phyloP scores from a whole-genome alignment of 92 coral and sea anemone species.

The Porites divaricata region DNA sequence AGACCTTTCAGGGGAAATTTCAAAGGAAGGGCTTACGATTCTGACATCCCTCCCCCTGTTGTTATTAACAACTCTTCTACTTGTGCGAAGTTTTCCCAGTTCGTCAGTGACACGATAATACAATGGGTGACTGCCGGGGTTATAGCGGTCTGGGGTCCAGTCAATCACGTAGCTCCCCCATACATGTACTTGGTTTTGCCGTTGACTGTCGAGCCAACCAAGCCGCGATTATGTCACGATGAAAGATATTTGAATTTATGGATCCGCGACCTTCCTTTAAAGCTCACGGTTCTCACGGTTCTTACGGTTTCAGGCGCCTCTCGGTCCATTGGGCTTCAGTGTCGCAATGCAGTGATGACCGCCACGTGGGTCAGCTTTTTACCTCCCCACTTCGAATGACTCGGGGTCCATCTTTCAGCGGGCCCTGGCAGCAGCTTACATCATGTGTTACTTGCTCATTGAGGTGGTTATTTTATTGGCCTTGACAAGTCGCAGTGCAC shows the following conservation, averaged over 20 bases:
- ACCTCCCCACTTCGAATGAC: neutral
- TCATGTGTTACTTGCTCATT: slow-evolving; percentile 43
- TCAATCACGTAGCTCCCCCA: slow-evolving; percentile 6
- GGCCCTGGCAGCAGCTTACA: slow-evolving; percentile 54
- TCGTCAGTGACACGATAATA: slow-evolving; percentile 14
- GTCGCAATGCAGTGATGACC: slow-evolving; percentile 51
- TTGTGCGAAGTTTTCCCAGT: too few species aligned
- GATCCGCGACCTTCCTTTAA: slow-evolving; percentile 35
- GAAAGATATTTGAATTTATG: slow-evolving; percentile 41
- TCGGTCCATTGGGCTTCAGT: slow-evolving; percentile 45
- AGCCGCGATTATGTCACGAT: slow-evolving; percentile 39
- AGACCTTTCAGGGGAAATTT: slow-evolving; percentile 55
- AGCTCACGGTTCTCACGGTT: too few species aligned
- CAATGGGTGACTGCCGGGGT: slow-evolving; percentile 43
- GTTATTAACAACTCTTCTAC: too few species aligned
- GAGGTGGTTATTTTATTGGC: slow-evolving; percentile 40
- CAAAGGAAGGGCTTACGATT: slow-evolving; percentile 44
- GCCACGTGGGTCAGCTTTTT: slow-evolving; percentile 34
- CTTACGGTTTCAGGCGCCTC: slow-evolving; percentile 43
- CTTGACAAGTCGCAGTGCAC: slow-evolving; percentile 17
- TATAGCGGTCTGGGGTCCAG: slow-evolving; percentile 35
- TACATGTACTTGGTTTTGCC: slow-evolving; percentile 25
- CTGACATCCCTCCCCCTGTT: slow-evolving; percentile 31
- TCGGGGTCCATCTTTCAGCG: slow-evolving; percentile 11
- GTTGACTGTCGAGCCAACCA: slow-evolving; percentile 19